These are phyloP conservation scores for Morone chrysops DNA, from an alignment of 2,113 vertebrate genomes.

Conservation along the genomic window DNA sequence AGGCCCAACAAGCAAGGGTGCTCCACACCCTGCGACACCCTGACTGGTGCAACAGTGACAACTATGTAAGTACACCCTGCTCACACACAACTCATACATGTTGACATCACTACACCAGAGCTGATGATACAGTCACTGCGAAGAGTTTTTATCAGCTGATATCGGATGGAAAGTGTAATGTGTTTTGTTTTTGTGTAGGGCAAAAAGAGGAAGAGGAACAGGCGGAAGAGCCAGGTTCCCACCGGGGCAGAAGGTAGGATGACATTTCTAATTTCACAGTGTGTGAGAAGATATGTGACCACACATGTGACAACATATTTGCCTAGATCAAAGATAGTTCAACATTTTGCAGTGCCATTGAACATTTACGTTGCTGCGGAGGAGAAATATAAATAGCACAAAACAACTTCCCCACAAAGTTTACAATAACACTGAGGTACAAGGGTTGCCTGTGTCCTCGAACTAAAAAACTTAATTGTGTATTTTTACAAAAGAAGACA, in stretches of 20 bases:
- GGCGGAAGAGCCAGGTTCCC: background rate
- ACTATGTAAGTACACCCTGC: constrained; percentile 26
- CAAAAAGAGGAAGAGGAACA: background rate
- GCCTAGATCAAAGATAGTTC: too few relatives aligned
- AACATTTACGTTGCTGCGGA: too few relatives aligned
- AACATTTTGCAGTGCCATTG: too few relatives aligned
- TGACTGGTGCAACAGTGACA: background rate
- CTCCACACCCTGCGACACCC: constrained; percentile 6
- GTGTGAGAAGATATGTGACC: too few relatives aligned
- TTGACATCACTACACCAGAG: background rate
- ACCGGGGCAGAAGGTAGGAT: background rate
- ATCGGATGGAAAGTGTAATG: background rate
- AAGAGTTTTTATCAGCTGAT: background rate
- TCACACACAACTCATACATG: background rate
- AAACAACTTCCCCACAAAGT: too few relatives aligned
- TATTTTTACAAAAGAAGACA: too few relatives aligned
- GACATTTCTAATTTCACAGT: background rate
- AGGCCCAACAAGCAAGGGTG: background rate
- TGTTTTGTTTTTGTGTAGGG: constrained; percentile 13
- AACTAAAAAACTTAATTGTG: too few relatives aligned
- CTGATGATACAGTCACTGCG: too few relatives aligned
- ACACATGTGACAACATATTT: too few relatives aligned
- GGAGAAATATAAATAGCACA: too few relatives aligned
- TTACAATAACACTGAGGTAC: too few relatives aligned
- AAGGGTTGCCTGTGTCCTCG: too few relatives aligned